Evolutionary conservation across 2,888 invertebrate genomes (phyloP).

Genomic region (Amiota communis): DNA sequence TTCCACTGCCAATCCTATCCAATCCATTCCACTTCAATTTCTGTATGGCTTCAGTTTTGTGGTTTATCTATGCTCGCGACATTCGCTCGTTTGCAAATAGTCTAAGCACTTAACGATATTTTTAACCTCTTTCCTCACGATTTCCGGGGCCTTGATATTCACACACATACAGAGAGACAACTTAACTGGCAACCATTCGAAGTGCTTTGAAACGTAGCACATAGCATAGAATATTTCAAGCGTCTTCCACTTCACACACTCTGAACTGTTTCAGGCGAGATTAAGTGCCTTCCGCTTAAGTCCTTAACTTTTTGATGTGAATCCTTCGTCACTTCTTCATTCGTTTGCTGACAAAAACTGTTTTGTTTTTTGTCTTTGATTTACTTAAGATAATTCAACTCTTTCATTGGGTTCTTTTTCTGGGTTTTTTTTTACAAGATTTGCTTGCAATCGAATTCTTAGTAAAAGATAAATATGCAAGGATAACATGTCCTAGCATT

Average conservation of each 20-base stretch:
- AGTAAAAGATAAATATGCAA: slow-evolving; percentile 2
- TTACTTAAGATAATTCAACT: not conserved
- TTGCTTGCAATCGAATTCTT: too few species aligned
- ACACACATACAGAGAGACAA: not conserved
- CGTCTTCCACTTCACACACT: slow-evolving; percentile 10
- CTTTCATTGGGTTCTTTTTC: too few species aligned
- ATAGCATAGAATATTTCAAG: not conserved
- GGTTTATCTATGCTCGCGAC: slow-evolving; percentile 22
- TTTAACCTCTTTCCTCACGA: not conserved
- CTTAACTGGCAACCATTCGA: slow-evolving; percentile 18
- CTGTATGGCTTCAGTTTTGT: not conserved
- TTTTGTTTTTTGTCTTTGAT: slow-evolving; percentile 24
- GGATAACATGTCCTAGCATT: slow-evolving; percentile 7
- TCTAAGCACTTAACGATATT: slow-evolving; percentile 29
- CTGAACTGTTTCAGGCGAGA: not conserved
- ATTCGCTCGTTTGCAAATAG: slow-evolving; percentile 3
- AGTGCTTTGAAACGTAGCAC: slow-evolving; percentile 8
- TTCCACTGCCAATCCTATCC: too few species aligned
- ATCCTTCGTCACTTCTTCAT: not conserved
- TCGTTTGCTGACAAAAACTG: not conserved
- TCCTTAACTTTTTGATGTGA: slow-evolving; percentile 12
- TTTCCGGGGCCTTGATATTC: not conserved
- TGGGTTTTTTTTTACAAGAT: too few species aligned
- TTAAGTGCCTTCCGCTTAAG: slow-evolving; percentile 15
- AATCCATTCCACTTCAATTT: too few species aligned